Conservation (phyloP, 2,888 invertebrate species). For the Apotomis turbidana region DNA sequence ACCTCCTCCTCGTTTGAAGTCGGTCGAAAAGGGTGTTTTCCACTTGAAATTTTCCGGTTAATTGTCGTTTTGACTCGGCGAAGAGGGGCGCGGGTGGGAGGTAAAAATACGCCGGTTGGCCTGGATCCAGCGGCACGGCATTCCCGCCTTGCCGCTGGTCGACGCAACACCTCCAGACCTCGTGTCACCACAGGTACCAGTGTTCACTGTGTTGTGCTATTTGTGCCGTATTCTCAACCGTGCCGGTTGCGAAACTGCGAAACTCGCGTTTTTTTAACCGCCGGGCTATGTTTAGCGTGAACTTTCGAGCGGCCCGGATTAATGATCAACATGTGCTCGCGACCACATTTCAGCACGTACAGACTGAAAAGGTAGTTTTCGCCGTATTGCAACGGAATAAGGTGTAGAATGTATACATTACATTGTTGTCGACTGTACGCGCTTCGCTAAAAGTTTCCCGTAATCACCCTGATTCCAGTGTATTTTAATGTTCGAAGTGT, state of each 20-base stretch:
- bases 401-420: background rate
- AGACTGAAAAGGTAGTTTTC: background rate
- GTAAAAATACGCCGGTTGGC: slow-evolving; percentile 31
- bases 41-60: slow-evolving; percentile 3
- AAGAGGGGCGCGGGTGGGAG: slow-evolving; percentile 17
- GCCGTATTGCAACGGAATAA: background rate
- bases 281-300: slow-evolving; percentile 24
- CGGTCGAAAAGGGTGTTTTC: background rate
- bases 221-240: background rate
- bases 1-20: no score
- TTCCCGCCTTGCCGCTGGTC: slow-evolving; percentile 41
- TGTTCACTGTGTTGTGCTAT: slow-evolving; percentile 17
- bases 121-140: slow-evolving; percentile 42
- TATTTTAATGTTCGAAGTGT: no score
- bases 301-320: slow-evolving; percentile 15
- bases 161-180: slow-evolving; percentile 18
- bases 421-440: background rate
- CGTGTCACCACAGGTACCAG: background rate
- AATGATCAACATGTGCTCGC: slow-evolving; percentile 13
- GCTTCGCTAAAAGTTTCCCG: no score
- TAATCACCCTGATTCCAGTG: no score
- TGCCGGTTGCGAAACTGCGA: background rate
- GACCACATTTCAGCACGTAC: slow-evolving; percentile 1
- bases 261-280: slow-evolving; percentile 1
- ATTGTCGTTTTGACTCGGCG: slow-evolving; percentile 6